Evolutionary conservation across 2,113 vertebrate genomes (phyloP).

Genomic region (Myrmophylax atrothorax): DNA sequence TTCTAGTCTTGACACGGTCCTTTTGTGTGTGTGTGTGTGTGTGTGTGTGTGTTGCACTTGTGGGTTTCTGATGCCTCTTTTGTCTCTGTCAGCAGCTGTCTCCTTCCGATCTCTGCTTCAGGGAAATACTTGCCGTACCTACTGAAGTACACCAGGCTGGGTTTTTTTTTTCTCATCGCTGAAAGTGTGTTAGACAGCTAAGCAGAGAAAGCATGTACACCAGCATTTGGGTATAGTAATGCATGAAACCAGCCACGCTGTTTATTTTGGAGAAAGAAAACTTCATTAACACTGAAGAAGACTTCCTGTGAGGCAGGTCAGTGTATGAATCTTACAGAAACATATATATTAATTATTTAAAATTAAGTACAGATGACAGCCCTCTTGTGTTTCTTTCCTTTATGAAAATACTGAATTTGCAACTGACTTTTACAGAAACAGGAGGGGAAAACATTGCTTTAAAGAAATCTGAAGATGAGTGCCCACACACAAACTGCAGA

Average conservation of each 20-base stretch:
- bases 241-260: not conserved
- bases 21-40: not conserved
- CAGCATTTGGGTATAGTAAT: not conserved
- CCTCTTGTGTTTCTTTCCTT: not conserved
- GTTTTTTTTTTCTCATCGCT: not conserved
- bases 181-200: not conserved
- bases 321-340: not conserved
- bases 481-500: slow-evolving; percentile 81
- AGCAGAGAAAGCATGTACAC: not conserved
- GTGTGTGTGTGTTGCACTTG: not conserved
- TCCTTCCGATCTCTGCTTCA: slow-evolving; percentile 26
- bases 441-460: not conserved
- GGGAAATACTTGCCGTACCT: not conserved
- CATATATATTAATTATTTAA: not conserved
- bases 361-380: not conserved
- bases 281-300: slow-evolving; percentile 21
- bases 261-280: not conserved
- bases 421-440: not conserved
- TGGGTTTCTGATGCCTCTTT: not conserved
- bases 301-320: not conserved
- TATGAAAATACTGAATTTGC: not conserved
- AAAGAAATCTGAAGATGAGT: slow-evolving; percentile 81
- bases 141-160: not conserved
- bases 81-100: not conserved
- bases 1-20: slow-evolving; percentile 51